Conservation (phyloP, 2,888 invertebrate species). For the Plemyria rubiginata region DNA sequence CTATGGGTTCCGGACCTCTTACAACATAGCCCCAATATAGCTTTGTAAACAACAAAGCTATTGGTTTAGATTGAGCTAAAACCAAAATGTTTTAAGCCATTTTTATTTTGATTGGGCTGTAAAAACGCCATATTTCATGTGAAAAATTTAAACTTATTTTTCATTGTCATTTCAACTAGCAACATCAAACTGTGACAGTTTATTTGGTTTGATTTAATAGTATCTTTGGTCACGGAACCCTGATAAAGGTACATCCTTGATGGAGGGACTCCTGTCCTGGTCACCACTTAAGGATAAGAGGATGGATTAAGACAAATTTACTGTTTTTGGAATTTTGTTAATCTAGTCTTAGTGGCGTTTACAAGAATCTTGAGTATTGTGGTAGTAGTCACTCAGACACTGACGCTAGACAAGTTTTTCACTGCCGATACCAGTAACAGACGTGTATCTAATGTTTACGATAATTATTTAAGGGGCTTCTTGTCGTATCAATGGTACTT, state of each 20-base stretch:
- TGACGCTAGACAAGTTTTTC: neutral
- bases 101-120: too few relatives aligned
- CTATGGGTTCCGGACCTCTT: neutral
- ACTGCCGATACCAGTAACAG: neutral
- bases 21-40: neutral
- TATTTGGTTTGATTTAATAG: too few relatives aligned
- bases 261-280: conserved; percentile 71
- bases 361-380: conserved; percentile 20
- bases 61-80: too few relatives aligned
- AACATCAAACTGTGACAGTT: too few relatives aligned
- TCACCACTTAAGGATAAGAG: conserved; percentile 57
- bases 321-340: conserved; percentile 39
- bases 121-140: too few relatives aligned
- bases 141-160: too few relatives aligned
- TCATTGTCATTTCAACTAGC: too few relatives aligned
- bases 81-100: too few relatives aligned
- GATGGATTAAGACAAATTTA: conserved; percentile 41
- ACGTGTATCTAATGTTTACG: neutral
- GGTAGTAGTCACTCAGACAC: conserved; percentile 21
- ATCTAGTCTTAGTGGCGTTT: conserved; percentile 42
- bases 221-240: neutral
- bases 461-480: neutral
- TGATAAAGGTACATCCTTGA: conserved; percentile 53
- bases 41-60: too few relatives aligned
- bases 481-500: too few relatives aligned